Conservation (phyloP, 2,888 invertebrate genomes). For the Pyrrhia umbra region DNA sequence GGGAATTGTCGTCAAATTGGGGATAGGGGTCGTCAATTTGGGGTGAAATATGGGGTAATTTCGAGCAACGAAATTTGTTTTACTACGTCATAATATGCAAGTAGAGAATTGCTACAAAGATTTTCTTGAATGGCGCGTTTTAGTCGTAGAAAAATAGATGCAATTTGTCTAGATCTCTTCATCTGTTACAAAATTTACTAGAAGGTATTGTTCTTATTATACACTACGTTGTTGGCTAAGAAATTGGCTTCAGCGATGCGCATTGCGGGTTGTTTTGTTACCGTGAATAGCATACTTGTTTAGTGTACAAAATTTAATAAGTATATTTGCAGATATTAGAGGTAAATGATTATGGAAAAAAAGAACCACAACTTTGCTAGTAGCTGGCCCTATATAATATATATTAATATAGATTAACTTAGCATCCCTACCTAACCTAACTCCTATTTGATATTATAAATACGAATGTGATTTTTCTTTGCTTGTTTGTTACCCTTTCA, state of each 20-base stretch:
- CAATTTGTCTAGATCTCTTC: neutral
- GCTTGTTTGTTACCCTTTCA: no score
- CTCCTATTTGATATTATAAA: no score
- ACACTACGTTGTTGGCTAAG: neutral
- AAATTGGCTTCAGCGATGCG: neutral
- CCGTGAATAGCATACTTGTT: neutral
- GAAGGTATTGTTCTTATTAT: neutral
- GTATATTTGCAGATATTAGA: no score
- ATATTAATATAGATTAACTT: no score
- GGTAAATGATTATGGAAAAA: no score
- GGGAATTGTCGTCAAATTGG: constrained; percentile 24
- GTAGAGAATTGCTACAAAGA: neutral
- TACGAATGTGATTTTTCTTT: no score
- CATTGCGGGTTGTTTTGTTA: neutral
- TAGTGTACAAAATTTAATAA: no score
- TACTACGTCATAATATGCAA: neutral
- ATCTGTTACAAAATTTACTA: neutral
- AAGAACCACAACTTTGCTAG: no score
- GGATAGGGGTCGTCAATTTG: neutral
- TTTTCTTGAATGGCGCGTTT: neutral
- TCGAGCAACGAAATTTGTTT: neutral
- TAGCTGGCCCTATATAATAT: no score
- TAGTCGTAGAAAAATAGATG: neutral
- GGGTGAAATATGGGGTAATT: constrained; percentile 1
- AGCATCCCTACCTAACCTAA: no score